These are phyloP conservation scores for Synanthedon tipuliformis DNA, from an alignment of 2,888 invertebrate genomes.

Conservation along the genomic window DNA sequence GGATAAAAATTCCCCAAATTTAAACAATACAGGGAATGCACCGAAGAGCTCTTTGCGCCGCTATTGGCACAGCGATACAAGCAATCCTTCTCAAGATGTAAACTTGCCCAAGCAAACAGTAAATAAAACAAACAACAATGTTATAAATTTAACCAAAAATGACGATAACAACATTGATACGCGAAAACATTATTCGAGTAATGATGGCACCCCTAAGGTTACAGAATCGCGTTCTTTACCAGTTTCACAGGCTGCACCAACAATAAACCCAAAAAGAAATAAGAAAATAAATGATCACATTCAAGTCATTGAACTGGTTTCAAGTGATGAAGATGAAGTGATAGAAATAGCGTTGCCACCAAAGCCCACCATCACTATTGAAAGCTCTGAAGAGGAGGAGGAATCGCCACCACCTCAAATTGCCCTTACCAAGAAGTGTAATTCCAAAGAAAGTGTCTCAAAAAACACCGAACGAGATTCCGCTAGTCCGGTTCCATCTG, in stretches of 20 bases:
- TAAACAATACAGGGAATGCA: constrained; percentile 21
- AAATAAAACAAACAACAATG: constrained; percentile 14
- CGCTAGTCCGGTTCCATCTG: constrained; percentile 58
- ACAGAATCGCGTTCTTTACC: constrained; percentile 11
- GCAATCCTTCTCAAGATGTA: constrained; percentile 30
- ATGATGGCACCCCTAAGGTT: constrained; percentile 29
- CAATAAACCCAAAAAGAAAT: constrained; percentile 34
- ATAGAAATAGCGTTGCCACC: constrained; percentile 57
- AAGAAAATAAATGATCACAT: constrained; percentile 35
- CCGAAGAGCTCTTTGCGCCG: constrained; percentile 44
- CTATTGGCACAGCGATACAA: constrained; percentile 45
- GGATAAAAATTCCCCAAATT: constrained; percentile 8
- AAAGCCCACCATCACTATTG: constrained; percentile 59
- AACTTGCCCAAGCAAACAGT: constrained; percentile 23
- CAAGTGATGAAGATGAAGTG: constrained; percentile 64
- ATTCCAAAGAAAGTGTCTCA: constrained; percentile 13
- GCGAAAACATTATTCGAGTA: constrained; percentile 8
- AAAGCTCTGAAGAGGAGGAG: constrained; percentile 63
- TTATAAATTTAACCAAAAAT: constrained; percentile 3
- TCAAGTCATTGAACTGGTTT: constrained; percentile 33
- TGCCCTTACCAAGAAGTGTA: constrained; percentile 8
- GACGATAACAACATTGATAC: no score
- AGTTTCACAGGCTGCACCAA: constrained; percentile 38
- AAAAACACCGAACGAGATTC: constrained; percentile 30
- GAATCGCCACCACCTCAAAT: constrained; percentile 20